Evolutionary conservation across 2,888 invertebrate species (phyloP), one percentile per base, ranked within the genome.

Genomic region (Cheilosia urbana): DNA sequence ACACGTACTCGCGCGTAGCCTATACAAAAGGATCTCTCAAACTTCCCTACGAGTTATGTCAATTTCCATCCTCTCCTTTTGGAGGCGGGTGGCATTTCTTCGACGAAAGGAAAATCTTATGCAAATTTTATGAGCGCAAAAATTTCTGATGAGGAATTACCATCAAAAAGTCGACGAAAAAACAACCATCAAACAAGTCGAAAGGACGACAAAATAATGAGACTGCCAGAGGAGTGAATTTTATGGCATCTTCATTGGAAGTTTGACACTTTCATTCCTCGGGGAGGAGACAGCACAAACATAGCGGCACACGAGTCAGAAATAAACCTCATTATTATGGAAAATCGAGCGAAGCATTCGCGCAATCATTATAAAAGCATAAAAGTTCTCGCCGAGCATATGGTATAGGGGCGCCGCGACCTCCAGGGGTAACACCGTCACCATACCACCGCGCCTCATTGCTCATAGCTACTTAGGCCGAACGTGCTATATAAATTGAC

Each of bases 301-400:
- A 42, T 24, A 17, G 30, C 55, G 15, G 47, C 51, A n/a, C 13
- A 49, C 30, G 27, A 47, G 45, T 30, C 55, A 65, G 42, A 30
- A 65, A 73, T 72, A 60, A 71, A 76, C 75, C 79, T 84, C 76
- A 80, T 81, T 80, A 73, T 73, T 85, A 72, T 76, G 66, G 62
- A 71, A 81, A 81, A 81, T 76, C 85, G 60, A 76, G 76, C 53
- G 66, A 63, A 65, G 80, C 76, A 81, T 81, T 85, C 53, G 81
- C 85, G 80, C 71, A 68, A 76, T 81, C 81, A 85, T 85, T 81
- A 81, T 76, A 77, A 85, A 85, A 68, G 76, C 76, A 85, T 85
- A 76, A 85, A 85, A 81, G 76, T 85, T 72, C 62, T 66, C 17
- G 71, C 13, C 45, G 17, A 17, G 75, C 80, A 76, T 85, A 80